phyloP scores from a whole-genome alignment of 1,140 invertebrate genomes.

The Aphaenogaster floridana region DNA sequence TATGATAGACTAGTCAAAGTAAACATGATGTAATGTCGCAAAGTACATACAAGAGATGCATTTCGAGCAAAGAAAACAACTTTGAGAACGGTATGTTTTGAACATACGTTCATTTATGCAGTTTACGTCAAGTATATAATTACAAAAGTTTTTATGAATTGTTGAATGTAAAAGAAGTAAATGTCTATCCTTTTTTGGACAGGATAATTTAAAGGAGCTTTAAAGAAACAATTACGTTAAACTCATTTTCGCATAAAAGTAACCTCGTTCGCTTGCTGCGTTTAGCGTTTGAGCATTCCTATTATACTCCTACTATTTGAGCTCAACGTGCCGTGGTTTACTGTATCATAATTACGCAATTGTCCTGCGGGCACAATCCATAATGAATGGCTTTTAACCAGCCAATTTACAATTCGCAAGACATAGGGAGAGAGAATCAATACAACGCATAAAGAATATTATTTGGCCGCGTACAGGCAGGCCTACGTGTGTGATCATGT shows the following conservation, averaged over 20 bases:
- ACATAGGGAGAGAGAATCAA: neutral
- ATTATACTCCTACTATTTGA: conserved; percentile 30
- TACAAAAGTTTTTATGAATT: neutral
- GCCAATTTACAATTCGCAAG: conserved; percentile 53
- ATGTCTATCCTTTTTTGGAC: neutral
- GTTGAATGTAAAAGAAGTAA: neutral
- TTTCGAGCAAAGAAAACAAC: neutral
- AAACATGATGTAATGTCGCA: conserved; percentile 21
- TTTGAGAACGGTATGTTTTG: neutral
- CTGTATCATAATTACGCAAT: conserved; percentile 54
- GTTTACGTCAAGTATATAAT: conserved; percentile 6
- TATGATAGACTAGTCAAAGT: neutral
- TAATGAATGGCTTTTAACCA: conserved; percentile 55
- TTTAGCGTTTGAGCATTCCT: conserved; percentile 27
- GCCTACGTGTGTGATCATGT: conserved; percentile 18
- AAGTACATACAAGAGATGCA: neutral
- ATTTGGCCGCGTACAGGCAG: conserved; percentile 29
- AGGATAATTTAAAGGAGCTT: conserved; percentile 12
- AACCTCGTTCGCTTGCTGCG: neutral
- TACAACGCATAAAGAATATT: conserved; percentile 66
- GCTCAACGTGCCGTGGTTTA: conserved; percentile 24
- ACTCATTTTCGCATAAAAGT: conserved; percentile 30
- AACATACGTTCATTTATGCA: neutral
- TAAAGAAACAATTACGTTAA: conserved; percentile 4
- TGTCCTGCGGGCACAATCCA: conserved; percentile 33